phyloP scores from a whole-genome alignment of 92 coral and sea anemone species.

The Actinernus sp. region DNA sequence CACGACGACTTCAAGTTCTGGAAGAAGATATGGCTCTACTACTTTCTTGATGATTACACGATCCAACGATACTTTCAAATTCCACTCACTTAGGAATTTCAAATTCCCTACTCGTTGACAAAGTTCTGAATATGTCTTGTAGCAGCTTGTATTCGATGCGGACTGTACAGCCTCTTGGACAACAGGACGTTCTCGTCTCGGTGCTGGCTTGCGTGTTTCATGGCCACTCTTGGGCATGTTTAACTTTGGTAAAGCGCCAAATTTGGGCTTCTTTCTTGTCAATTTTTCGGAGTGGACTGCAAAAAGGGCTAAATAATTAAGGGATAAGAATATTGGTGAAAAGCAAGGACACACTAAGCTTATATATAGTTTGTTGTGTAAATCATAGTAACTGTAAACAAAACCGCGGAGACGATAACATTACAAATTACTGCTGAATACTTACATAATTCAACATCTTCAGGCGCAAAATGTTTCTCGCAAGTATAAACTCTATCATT shows the following conservation, averaged over 20 bases:
- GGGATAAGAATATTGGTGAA: too few species aligned
- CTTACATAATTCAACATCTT: too few species aligned
- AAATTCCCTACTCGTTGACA: slow-evolving; percentile 27
- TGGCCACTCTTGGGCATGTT: slow-evolving; percentile 53
- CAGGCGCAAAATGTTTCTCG: too few species aligned
- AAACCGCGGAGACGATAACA: too few species aligned
- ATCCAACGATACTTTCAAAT: slow-evolving; percentile 14
- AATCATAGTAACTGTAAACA: too few species aligned
- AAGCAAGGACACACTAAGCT: too few species aligned
- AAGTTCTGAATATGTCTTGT: slow-evolving; percentile 52
- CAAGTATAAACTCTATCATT: too few species aligned
- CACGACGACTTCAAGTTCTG: slow-evolving; percentile 49
- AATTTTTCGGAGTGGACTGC: slow-evolving; percentile 24
- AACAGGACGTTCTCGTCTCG: slow-evolving; percentile 43
- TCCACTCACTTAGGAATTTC: slow-evolving; percentile 61
- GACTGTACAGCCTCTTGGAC: slow-evolving; percentile 39
- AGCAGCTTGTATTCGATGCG: slow-evolving; percentile 27
- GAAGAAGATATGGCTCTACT: slow-evolving; percentile 45
- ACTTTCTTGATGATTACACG: slow-evolving; percentile 43
- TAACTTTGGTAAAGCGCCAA: slow-evolving; percentile 34
- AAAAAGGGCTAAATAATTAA: background rate
- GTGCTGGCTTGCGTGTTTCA: slow-evolving; percentile 29
- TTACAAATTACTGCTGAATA: too few species aligned
- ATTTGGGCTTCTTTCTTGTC: slow-evolving; percentile 22
- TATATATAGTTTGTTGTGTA: too few species aligned